Evolutionary conservation across 2,888 invertebrate species (phyloP).

Genomic region (Amblyteles armatorius): DNA sequence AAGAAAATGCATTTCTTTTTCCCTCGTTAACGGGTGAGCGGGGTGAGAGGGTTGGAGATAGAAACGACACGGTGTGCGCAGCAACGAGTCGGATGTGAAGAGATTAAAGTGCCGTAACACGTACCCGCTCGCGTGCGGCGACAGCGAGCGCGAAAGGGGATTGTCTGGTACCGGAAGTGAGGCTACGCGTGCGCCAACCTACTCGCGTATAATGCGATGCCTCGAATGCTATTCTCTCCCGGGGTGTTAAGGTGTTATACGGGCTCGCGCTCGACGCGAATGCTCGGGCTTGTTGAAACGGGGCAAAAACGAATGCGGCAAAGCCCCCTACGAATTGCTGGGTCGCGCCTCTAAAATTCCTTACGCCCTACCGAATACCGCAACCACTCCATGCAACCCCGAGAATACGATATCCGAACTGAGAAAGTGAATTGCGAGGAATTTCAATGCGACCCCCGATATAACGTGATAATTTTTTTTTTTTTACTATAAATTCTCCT

Average conservation of each 20-base stretch:
- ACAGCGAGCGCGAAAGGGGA: background rate
- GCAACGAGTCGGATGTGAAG: constrained; percentile 1
- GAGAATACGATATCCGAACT: background rate
- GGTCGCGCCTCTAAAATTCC: constrained; percentile 32
- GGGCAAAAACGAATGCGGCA: background rate
- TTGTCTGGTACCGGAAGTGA: constrained; percentile 19
- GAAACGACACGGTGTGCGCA: constrained; percentile 31
- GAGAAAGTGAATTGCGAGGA: constrained; percentile 20
- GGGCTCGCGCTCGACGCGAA: background rate
- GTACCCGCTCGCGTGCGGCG: constrained; percentile 19
- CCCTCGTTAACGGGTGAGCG: constrained; percentile 11
- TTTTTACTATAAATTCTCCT: background rate
- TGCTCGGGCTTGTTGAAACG: background rate
- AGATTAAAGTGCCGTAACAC: constrained; percentile 48
- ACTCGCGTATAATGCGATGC: background rate
- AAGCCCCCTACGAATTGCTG: constrained; percentile 20
- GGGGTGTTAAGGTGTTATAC: background rate
- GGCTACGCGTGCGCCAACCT: constrained; percentile 4
- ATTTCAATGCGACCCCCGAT: background rate
- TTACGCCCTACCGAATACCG: constrained; percentile 12
- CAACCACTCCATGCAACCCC: constrained; percentile 4
- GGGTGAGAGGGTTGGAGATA: background rate
- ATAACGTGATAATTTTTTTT: background rate
- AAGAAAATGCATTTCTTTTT: background rate
- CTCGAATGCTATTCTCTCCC: background rate